phyloP scores from a whole-genome alignment of 2,888 invertebrate species.

The Temnothorax ravouxi region DNA sequence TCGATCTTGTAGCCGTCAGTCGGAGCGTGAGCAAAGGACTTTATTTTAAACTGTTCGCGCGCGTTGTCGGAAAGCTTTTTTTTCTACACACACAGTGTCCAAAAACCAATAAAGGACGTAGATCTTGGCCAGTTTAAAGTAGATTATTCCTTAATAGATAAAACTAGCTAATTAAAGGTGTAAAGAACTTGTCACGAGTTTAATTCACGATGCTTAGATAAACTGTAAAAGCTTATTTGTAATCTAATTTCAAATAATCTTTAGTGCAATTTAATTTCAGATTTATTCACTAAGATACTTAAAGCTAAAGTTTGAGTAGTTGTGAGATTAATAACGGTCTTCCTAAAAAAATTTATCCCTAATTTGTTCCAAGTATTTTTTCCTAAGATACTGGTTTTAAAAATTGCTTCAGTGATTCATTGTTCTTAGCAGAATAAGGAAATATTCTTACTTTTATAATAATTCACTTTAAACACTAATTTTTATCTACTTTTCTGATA shows the following conservation, averaged over 20 bases:
- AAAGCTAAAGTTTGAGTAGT: background rate
- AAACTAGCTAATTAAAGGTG: background rate
- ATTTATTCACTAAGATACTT: constrained; percentile 1
- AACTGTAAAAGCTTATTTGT: background rate
- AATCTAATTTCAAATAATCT: background rate
- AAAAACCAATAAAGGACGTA: background rate
- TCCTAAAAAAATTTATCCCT: background rate
- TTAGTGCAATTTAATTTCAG: background rate
- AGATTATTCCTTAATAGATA: background rate
- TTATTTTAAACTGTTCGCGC: constrained; percentile 19
- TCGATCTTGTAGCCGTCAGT: constrained; percentile 10
- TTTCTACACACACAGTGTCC: background rate
- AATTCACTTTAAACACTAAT: background rate
- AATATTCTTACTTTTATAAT: background rate
- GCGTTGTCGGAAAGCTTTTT: background rate
- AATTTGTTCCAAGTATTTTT: background rate
- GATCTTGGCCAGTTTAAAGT: background rate
- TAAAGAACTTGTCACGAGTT: background rate
- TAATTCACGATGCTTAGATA: background rate
- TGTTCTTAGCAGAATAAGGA: background rate
- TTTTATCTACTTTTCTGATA: background rate
- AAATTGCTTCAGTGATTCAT: background rate
- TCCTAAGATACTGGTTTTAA: background rate
- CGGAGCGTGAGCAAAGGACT: constrained; percentile 19
- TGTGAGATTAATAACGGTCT: background rate